Percentiles rank a stretch among this genome's conserved stretches.
Conservation (phyloP, 2,113 vertebrate genomes). For the Eidolon helvum region DNA sequence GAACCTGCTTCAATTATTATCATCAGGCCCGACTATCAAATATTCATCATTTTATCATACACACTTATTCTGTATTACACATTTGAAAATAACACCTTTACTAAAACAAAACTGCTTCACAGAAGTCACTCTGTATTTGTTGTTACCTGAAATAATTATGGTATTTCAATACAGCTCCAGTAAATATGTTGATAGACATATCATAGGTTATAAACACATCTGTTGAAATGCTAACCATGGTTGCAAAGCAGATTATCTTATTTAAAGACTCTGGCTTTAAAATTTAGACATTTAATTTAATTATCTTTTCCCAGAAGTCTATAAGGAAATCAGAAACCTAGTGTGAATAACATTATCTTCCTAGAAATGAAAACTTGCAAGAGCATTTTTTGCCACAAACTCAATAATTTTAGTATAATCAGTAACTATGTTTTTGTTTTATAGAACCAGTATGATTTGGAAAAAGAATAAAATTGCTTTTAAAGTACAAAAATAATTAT, state of each 20-base stretch:
- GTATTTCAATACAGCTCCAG: constrained; percentile 65
- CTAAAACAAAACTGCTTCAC: constrained; percentile 73
- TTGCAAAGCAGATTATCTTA: constrained; percentile 83
- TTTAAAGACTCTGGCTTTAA: constrained; percentile 82
- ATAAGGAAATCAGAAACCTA: constrained; percentile 82
- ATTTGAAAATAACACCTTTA: constrained; percentile 72
- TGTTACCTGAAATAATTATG: constrained; percentile 80
- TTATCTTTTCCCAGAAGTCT: constrained; percentile 84
- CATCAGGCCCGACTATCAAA: background rate
- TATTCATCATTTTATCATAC: background rate
- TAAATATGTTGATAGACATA: constrained; percentile 77
- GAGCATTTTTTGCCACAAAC: constrained; percentile 83
- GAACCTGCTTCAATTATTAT: constrained; percentile 67
- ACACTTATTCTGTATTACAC: constrained; percentile 64
- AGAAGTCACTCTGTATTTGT: constrained; percentile 74
- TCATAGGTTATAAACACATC: constrained; percentile 80
- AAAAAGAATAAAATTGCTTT: constrained; percentile 92
- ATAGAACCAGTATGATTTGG: constrained; percentile 88
- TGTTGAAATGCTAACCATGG: constrained; percentile 78
- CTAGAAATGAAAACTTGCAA: constrained; percentile 81
- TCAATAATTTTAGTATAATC: constrained; percentile 89
- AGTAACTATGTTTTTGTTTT: constrained; percentile 90
- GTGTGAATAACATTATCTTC: constrained; percentile 81
- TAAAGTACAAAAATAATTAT: constrained; percentile 96
- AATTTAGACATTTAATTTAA: constrained; percentile 87